Percentiles rank a stretch among this genome's conserved stretches.
These are phyloP conservation scores for Tanytarsus gracilentus DNA, from an alignment of 2,888 invertebrate species.

Conservation along the genomic window DNA sequence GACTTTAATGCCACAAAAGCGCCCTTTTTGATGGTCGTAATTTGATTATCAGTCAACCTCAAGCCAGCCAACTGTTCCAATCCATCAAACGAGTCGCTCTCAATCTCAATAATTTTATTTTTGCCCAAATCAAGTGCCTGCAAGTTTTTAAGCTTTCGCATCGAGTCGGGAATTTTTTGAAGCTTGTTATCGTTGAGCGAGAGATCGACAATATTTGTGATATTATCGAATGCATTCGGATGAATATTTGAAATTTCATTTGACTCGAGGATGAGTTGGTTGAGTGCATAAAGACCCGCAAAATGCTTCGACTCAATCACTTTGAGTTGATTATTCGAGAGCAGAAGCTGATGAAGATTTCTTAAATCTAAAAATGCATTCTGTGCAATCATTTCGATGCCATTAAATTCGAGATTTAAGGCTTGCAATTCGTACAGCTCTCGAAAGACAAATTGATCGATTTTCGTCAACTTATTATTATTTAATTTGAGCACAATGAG, in stretches of 20 bases:
- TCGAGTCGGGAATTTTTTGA: slow-evolving; percentile 59
- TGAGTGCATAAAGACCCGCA: slow-evolving; percentile 62
- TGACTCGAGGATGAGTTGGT: slow-evolving; percentile 63
- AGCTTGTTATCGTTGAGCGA: slow-evolving; percentile 65
- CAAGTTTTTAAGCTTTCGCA: slow-evolving; percentile 58
- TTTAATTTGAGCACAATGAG: slow-evolving; percentile 67
- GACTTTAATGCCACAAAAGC: slow-evolving; percentile 62
- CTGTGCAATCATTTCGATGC: slow-evolving; percentile 58
- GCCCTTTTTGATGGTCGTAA: slow-evolving; percentile 64
- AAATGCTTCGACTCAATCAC: slow-evolving; percentile 62
- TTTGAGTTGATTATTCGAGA: slow-evolving; percentile 62
- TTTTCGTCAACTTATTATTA: slow-evolving; percentile 60
- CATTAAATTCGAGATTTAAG: slow-evolving; percentile 63
- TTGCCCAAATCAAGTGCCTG: slow-evolving; percentile 73
- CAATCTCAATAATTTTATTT: slow-evolving; percentile 65
- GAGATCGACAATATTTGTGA: slow-evolving; percentile 66
- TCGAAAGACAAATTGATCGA: slow-evolving; percentile 63
- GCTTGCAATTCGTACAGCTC: slow-evolving; percentile 67
- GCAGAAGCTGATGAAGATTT: slow-evolving; percentile 65
- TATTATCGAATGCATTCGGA: slow-evolving; percentile 63
- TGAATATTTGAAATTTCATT: slow-evolving; percentile 63
- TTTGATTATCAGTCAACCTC: slow-evolving; percentile 69
- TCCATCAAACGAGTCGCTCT: slow-evolving; percentile 62
- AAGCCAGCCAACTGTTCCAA: slow-evolving; percentile 65
- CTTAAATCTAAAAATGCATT: slow-evolving; percentile 65